phyloP scores from a whole-genome alignment of 2,113 vertebrate species.

The Formicarius rufipectus region DNA sequence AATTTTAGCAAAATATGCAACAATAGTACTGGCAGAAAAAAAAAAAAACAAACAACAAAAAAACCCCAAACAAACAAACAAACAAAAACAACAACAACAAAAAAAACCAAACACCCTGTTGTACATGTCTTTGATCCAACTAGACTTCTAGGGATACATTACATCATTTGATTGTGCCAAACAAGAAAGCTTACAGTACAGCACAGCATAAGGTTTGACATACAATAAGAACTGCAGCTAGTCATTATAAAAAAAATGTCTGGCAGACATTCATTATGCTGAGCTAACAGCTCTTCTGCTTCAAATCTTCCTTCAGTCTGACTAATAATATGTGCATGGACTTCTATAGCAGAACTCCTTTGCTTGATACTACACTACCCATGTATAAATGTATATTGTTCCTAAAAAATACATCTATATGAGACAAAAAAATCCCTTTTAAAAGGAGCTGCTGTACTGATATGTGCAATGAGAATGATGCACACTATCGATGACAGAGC shows the following conservation, averaged over 20 bases:
- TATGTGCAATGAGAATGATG: background rate
- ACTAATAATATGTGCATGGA: slow-evolving; percentile 58
- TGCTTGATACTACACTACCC: background rate
- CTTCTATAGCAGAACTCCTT: slow-evolving; percentile 39
- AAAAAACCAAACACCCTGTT: background rate
- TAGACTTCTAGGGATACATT: slow-evolving; percentile 69
- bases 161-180: slow-evolving; percentile 73
- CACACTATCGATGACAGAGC: background rate
- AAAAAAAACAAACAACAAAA: no score
- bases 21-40: slow-evolving; percentile 51
- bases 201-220: slow-evolving; percentile 77
- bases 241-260: slow-evolving; percentile 77
- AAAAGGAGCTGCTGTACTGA: background rate
- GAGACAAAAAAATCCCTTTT: background rate
- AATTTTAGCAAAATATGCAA: slow-evolving; percentile 64
- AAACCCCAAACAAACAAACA: no score
- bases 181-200: slow-evolving; percentile 72
- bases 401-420: background rate
- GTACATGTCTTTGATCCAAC: slow-evolving; percentile 68
- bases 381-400: background rate
- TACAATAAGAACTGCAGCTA: slow-evolving; percentile 75
- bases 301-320: slow-evolving; percentile 55
- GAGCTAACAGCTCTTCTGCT: slow-evolving; percentile 70
- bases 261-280: slow-evolving; percentile 78
- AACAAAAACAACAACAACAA: no score